phyloP scores from a whole-genome alignment of 2,888 invertebrate species.

The Crematogaster levior region DNA sequence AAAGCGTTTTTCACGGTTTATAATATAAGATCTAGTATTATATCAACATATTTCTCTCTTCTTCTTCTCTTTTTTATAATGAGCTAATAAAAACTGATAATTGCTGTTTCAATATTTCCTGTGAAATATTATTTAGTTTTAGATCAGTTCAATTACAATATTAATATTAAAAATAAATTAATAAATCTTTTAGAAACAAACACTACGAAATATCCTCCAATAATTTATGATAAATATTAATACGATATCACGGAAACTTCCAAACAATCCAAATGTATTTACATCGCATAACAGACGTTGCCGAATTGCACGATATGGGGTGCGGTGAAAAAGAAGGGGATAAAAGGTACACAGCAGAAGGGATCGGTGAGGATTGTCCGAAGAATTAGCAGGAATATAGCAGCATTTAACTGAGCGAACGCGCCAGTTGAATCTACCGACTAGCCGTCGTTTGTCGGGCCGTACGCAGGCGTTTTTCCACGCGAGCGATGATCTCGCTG shows the following conservation, averaged over 20 bases:
- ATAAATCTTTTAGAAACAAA: background rate
- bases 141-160: background rate
- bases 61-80: background rate
- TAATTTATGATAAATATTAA: background rate
- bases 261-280: constrained; percentile 11
- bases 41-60: background rate
- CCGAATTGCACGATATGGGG: constrained; percentile 21
- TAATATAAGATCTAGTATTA: background rate
- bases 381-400: constrained; percentile 77
- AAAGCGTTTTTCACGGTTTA: background rate
- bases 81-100: background rate
- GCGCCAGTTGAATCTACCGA: constrained; percentile 52
- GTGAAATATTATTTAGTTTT: background rate
- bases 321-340: constrained; percentile 55
- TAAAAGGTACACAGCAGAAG: constrained; percentile 57
- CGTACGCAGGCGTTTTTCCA: constrained; percentile 66
- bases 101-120: background rate
- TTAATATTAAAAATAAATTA: background rate
- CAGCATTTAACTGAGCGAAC: constrained; percentile 72
- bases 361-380: constrained; percentile 66
- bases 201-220: background rate
- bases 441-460: constrained; percentile 55
- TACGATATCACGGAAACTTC: background rate
- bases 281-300: background rate
- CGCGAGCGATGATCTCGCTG: constrained; percentile 70